Evolutionary conservation across 2,888 invertebrate genomes (phyloP), one percentile per base, ranked within the genome.

Genomic region (Oscheius sp.): DNA sequence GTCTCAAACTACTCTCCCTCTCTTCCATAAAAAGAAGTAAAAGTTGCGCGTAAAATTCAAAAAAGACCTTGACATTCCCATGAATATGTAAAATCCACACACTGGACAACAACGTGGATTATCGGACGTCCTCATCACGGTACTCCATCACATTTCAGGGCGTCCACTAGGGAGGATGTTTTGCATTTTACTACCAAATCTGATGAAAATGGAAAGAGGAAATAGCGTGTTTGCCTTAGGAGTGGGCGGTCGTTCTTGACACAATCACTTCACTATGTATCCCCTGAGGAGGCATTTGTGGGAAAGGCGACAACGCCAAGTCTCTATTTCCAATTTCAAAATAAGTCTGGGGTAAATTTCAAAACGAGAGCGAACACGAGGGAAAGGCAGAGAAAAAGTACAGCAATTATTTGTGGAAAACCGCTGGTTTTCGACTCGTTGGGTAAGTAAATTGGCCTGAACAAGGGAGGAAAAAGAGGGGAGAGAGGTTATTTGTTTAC

Each of bases 401-500:
- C 18, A 5, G 18, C 18, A 49, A 18, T 49, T 49, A n/a, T 49
- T 49, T 49, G n/a, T 7, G 49, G 18, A 13, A 49, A 49, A 13
- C 49, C 16, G 18, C 49, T 49, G n/a, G 49, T 55, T 55, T 55
- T 55, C 25, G 55, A 13, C 55, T 55, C 55, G 25, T 55, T 49
- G 49, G 49, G 18, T 49, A 49, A 49, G 6, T 21, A 55, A 55
- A 25, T 25, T 25, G 55, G 21, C 55, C 25, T 25, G 55, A 55
- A 55, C 55, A 55, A 13, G 35, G 35, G 35, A 35, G n/a, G n/a
- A n/a, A n/a, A n/a, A n/a, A 35, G 9, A 35, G 35, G 9, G 35
- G 9, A 35, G 35, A 35, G 35, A 9, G 55, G 13, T 25, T 55
- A 25, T 55, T 55, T 55, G 55, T 55, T 21, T 55, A 25, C 25